phyloP scores from a whole-genome alignment of 2,888 invertebrate genomes.

The Drosophila paranaensis region DNA sequence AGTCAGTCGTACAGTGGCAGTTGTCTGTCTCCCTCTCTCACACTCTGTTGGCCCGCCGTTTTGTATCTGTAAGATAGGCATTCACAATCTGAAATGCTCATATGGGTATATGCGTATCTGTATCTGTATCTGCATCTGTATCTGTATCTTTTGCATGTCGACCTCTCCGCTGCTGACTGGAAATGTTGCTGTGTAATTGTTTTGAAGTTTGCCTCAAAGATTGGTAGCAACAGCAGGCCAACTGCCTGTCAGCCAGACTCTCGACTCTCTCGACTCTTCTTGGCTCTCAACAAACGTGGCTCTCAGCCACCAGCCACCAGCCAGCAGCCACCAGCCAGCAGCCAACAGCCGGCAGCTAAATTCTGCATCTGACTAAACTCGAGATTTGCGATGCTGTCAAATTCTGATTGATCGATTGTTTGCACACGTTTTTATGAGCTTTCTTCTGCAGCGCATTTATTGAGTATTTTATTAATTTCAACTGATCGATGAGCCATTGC shows the following conservation, averaged over 20 bases:
- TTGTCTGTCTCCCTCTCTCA: constrained; percentile 30
- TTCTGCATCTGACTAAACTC: constrained; percentile 31
- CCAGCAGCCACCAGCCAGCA: too few species aligned
- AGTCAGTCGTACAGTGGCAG: constrained; percentile 57
- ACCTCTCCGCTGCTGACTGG: constrained; percentile 25
- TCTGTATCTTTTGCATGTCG: constrained; percentile 54
- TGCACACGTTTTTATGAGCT: constrained; percentile 79
- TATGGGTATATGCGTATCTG: constrained; percentile 16
- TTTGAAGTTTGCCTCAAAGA: constrained; percentile 75
- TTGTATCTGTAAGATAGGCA: constrained; percentile 41
- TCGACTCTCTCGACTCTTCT: constrained; percentile 7
- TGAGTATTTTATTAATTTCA: constrained; percentile 80
- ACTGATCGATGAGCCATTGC: constrained; percentile 71
- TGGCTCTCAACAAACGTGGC: neutral
- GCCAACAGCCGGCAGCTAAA: neutral
- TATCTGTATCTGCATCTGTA: constrained; percentile 40
- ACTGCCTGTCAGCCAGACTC: constrained; percentile 58
- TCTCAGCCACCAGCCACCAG: constrained; percentile 7
- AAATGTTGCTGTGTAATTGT: constrained; percentile 81
- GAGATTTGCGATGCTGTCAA: constrained; percentile 67
- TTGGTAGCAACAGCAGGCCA: constrained; percentile 75
- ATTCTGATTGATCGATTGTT: constrained; percentile 80
- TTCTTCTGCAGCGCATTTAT: constrained; percentile 72
- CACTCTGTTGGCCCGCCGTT: neutral
- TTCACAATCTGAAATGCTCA: constrained; percentile 6